Conservation (phyloP, 2,113 vertebrate species). For the Brachionichthys hirsutus region DNA sequence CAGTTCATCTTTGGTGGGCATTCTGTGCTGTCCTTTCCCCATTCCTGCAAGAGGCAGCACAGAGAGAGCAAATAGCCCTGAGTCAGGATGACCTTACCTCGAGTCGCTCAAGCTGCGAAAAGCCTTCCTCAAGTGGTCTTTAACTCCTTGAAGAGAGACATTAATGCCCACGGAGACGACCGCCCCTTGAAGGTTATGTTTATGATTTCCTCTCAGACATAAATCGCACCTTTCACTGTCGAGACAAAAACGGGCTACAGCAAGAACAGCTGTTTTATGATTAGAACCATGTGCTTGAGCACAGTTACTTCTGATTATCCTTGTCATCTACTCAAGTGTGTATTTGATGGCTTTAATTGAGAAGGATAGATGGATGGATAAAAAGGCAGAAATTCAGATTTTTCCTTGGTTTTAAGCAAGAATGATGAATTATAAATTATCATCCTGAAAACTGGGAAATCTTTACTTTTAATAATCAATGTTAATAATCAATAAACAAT, state of each 20-base stretch:
- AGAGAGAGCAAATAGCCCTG: constrained; percentile 22
- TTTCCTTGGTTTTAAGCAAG: neutral
- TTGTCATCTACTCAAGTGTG: too few relatives aligned
- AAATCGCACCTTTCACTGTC: neutral
- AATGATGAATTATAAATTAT: neutral
- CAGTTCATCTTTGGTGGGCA: constrained; percentile 98
- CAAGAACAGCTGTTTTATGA: too few relatives aligned
- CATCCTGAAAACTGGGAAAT: neutral
- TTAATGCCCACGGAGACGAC: constrained; percentile 15
- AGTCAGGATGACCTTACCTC: constrained; percentile 30
- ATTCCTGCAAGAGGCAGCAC: constrained; percentile 82
- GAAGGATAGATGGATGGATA: too few relatives aligned
- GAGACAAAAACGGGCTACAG: neutral
- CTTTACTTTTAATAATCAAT: too few relatives aligned
- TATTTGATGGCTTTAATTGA: too few relatives aligned
- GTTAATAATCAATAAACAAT: too few relatives aligned
- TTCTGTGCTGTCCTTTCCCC: constrained; percentile 99
- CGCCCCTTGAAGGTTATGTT: constrained; percentile 24
- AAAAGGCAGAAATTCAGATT: too few relatives aligned
- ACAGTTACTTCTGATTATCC: too few relatives aligned
- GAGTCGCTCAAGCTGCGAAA: constrained; percentile 27
- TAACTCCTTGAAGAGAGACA: constrained; percentile 19
- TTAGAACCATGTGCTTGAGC: too few relatives aligned
- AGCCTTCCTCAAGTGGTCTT: constrained; percentile 9
- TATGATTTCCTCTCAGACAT: constrained; percentile 4